Conservation (phyloP, 2,888 invertebrate species). For the Ectobius pallidus region DNA sequence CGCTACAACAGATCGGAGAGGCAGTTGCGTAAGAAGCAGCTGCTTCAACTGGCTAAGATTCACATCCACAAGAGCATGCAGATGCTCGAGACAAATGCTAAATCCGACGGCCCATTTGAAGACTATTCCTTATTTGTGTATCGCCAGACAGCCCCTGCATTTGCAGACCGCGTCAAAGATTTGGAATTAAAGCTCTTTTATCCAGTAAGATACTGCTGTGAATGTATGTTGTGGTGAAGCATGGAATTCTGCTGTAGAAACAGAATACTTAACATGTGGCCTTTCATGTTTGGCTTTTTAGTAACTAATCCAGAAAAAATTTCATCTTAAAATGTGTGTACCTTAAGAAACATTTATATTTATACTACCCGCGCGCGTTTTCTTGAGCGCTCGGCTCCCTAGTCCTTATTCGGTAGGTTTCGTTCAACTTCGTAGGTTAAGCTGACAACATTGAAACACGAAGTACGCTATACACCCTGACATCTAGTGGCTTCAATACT, state of each 20-base stretch:
- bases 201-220: slow-evolving; percentile 64
- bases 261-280: no score
- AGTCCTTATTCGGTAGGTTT: no score
- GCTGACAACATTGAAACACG: no score
- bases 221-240: not conserved
- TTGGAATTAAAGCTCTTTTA: slow-evolving; percentile 76
- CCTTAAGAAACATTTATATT: no score
- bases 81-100: slow-evolving; percentile 80
- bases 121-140: slow-evolving; percentile 86
- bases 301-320: no score
- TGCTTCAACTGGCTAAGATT: slow-evolving; percentile 77
- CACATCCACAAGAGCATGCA: slow-evolving; percentile 86
- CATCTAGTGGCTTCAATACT: no score
- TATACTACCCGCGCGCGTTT: no score
- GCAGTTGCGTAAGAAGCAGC: slow-evolving; percentile 67
- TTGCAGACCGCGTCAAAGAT: slow-evolving; percentile 82
- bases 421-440: no score
- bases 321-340: no score
- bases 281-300: no score
- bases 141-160: slow-evolving; percentile 82
- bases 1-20: slow-evolving; percentile 70
- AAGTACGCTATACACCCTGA: no score
- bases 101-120: slow-evolving; percentile 73
- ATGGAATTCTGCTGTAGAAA: not conserved
- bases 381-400: no score